phyloP scores from a whole-genome alignment of 2,113 vertebrate species.

The Siniperca knerii region DNA sequence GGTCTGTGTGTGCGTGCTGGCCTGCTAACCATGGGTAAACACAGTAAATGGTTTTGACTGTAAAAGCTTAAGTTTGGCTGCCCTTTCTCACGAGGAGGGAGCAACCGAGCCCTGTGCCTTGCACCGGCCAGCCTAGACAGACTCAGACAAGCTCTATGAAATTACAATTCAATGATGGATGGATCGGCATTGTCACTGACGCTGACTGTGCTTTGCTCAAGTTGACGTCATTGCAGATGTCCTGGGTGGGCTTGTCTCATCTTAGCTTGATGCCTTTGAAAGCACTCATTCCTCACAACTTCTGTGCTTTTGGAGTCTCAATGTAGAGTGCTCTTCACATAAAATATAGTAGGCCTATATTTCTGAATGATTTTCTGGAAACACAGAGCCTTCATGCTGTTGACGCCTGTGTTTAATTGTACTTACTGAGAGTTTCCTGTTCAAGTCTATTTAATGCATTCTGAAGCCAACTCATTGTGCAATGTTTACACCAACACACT shows the following conservation, averaged over 20 bases:
- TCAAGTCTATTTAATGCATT: slow-evolving; percentile 76
- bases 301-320: neutral
- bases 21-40: slow-evolving; percentile 76
- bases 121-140: slow-evolving; percentile 6
- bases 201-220: neutral
- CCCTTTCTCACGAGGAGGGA: slow-evolving; percentile 76
- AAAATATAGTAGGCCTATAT: slow-evolving; percentile 21
- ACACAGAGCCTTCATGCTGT: slow-evolving; percentile 36
- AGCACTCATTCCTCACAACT: neutral
- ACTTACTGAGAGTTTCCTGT: slow-evolving; percentile 71
- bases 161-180: slow-evolving; percentile 18
- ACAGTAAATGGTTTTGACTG: slow-evolving; percentile 76
- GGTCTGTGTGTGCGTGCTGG: slow-evolving; percentile 62
- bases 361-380: slow-evolving; percentile 39
- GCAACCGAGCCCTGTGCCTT: slow-evolving; percentile 11
- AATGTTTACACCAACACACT: slow-evolving; percentile 82
- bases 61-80: slow-evolving; percentile 67
- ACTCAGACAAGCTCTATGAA: slow-evolving; percentile 7
- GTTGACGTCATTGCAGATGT: neutral
- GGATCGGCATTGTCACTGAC: neutral
- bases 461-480: slow-evolving; percentile 73
- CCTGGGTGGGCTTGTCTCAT: slow-evolving; percentile 13
- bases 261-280: neutral
- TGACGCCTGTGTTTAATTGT: slow-evolving; percentile 76
- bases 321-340: neutral